A percentile compares a stretch with the other conserved stretches of the same genome.
Evolutionary conservation across 2,888 invertebrate genomes (phyloP).

Genomic region (Drepanosiphum platanoidis): DNA sequence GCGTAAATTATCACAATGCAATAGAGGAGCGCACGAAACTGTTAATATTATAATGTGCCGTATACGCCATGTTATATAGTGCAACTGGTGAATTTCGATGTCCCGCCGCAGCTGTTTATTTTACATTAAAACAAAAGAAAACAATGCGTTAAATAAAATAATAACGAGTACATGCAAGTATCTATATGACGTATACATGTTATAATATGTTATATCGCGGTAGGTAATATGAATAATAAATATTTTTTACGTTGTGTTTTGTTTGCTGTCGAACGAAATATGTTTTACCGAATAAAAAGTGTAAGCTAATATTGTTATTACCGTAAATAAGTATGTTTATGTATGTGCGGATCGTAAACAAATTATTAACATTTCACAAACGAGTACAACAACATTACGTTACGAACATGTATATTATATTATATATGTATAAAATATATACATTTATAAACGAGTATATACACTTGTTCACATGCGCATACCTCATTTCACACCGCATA

Average conservation of each 20-base stretch:
- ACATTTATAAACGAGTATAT: too few relatives aligned
- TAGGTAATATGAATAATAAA: neutral
- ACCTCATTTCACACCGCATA: too few relatives aligned
- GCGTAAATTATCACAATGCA: neutral
- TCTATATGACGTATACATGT: too few relatives aligned
- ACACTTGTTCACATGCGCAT: too few relatives aligned
- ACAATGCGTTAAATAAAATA: neutral
- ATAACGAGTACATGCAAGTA: too few relatives aligned
- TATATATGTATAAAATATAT: too few relatives aligned
- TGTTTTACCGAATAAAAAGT: neutral
- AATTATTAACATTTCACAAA: neutral
- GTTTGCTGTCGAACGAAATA: neutral
- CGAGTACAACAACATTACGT: neutral
- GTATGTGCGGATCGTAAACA: neutral
- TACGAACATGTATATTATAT: too few relatives aligned
- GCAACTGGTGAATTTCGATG: neutral
- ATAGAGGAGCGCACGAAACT: neutral
- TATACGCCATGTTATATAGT: neutral
- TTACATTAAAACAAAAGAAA: neutral
- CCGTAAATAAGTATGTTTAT: neutral
- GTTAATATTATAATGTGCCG: too few relatives aligned
- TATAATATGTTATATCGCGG: neutral
- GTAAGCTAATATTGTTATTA: neutral
- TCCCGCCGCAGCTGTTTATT: neutral
- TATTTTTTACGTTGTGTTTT: neutral